Evolutionary conservation across 2,113 vertebrate species (phyloP).

Genomic region (Mesembrinibis cayennensis): DNA sequence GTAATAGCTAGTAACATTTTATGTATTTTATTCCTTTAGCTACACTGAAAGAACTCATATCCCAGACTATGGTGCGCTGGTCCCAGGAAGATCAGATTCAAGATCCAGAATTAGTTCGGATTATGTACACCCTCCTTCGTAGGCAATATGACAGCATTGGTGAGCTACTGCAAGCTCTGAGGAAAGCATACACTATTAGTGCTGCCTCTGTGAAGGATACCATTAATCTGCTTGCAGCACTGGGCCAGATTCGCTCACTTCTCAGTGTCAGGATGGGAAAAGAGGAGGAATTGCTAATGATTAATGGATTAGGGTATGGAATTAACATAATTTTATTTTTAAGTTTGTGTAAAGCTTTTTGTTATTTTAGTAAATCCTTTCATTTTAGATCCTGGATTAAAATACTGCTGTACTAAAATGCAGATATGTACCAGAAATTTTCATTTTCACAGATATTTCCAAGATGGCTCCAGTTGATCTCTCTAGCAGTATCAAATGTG

Average conservation of each 20-base stretch:
- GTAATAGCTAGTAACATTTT: background rate
- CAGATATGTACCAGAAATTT: background rate
- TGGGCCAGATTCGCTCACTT: constrained; percentile 95
- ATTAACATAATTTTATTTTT: background rate
- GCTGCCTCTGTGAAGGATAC: constrained; percentile 91
- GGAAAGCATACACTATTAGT: constrained; percentile 95
- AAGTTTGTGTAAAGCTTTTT: background rate
- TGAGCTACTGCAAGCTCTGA: constrained; percentile 91
- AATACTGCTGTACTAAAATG: background rate
- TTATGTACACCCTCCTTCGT: constrained; percentile 94
- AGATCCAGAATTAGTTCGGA: constrained; percentile 91
- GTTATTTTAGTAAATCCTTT: background rate
- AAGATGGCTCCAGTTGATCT: background rate
- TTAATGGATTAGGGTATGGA: constrained; percentile 91
- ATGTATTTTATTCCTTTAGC: constrained; percentile 70
- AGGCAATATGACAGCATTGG: constrained; percentile 97
- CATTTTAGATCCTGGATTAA: background rate
- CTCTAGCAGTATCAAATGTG: background rate
- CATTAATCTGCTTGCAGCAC: constrained; percentile 89
- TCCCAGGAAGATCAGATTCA: constrained; percentile 95
- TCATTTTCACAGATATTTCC: background rate
- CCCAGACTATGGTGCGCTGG: constrained; percentile 96
- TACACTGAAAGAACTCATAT: constrained; percentile 94
- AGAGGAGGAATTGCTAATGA: constrained; percentile 98
- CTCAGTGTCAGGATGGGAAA: constrained; percentile 97